Base-by-base conservation (phyloP, 2,797 vertebrate genomes). In the Macroramphosus scolopax region DNA sequence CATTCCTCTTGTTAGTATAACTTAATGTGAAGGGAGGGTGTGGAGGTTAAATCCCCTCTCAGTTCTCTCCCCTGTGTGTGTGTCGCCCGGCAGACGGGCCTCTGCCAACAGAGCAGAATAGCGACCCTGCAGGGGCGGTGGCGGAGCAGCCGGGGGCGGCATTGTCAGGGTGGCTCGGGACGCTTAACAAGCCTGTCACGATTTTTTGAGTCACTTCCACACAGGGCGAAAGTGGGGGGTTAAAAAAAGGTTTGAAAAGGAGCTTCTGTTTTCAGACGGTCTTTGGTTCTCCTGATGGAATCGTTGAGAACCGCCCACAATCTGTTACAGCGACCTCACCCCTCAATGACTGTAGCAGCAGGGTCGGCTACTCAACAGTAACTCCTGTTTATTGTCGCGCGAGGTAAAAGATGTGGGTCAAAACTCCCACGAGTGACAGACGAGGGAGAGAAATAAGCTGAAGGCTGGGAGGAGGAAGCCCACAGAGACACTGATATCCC, bases 181-280 rank as follows among this genome's bases (percentile, higher is more conserved):
- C 6, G 7, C 22, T 63, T 86, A 87, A 84, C 59, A 86, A 84
- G 58, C 81, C 40, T 24, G 76, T 84, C 84, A 83, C 75, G 74
- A 72, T 77, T 74, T 75, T 68, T 66, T 60, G 14, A 67, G 61
- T 65, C 64, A 65, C 63, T 75, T 77, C 54, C 57, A 60, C 34
- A 39, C 31, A 11, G 7, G 25, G 7, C 8, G 8, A 26, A 26
- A 26, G 25, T 26, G 25, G 25, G 8, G 25, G 8, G 8, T n/a
- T n/a, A n/a, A n/a, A n/a, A n/a, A n/a, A n/a, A n/a, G 8, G 20
- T 22, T 6, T 9, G 16, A 8, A 17, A 47, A 38, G 44, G 12
- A 28, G 46, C 28, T 57, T 68, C 63, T 65, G 32, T 67, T 45
- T 48, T n/a, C 10, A 44, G 38, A n/a, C n/a, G n/a, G n/a, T 48